These are phyloP conservation scores for Progne subis DNA, from an alignment of 2,113 vertebrate genomes.

Conservation along the genomic window DNA sequence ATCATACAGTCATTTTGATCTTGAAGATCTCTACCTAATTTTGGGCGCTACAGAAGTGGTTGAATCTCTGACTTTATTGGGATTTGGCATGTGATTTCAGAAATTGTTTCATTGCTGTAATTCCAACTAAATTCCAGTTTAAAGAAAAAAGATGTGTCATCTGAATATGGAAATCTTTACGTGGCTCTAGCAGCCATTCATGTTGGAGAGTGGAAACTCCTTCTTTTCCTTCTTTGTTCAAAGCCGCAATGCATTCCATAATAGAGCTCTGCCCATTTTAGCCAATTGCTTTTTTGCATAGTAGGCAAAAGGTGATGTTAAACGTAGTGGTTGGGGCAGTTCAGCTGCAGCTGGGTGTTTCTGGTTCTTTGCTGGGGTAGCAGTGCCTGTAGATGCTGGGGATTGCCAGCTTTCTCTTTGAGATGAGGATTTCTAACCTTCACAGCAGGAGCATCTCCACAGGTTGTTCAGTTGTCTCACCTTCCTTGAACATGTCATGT, in stretches of 20 bases:
- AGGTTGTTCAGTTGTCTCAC: neutral
- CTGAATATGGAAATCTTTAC: neutral
- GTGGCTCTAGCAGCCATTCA: neutral
- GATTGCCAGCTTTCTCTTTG: neutral
- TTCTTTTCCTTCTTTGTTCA: neutral
- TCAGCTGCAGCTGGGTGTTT: neutral
- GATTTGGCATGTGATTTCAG: neutral
- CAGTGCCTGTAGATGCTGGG: neutral
- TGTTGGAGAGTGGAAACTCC: neutral
- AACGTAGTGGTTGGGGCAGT: accelerated
- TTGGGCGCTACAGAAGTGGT: neutral
- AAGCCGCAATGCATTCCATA: neutral
- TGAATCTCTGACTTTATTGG: neutral
- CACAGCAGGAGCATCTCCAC: neutral
- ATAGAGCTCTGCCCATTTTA: neutral
- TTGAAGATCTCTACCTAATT: neutral
- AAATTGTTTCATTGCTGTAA: neutral
- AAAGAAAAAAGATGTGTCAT: neutral
- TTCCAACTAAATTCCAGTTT: neutral
- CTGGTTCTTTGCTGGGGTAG: neutral
- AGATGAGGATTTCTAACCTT: neutral
- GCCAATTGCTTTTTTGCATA: neutral
- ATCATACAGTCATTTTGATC: neutral
- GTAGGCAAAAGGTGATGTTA: neutral
- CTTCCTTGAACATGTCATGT: neutral